Base-by-base conservation (phyloP, 2,888 invertebrate species). In the Euclidia mi region DNA sequence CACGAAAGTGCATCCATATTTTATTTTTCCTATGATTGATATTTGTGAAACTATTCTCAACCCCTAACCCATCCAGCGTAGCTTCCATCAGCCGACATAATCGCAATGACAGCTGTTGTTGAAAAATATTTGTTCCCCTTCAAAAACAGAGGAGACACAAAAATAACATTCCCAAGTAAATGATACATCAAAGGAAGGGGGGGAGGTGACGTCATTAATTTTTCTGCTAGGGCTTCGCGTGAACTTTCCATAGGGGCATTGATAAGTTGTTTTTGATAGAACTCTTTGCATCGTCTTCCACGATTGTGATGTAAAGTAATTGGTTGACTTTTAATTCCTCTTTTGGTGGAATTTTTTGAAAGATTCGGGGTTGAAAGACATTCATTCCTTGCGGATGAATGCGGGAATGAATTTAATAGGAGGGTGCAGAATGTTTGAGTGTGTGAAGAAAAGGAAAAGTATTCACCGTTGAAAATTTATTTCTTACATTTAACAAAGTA, bases 111-210 rank as follows among this genome's bases (percentile, higher is more conserved):
- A 87, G 86, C 85, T 82, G 83, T 76, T 71, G 79, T 84, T 85
- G 81, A 85, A 90, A 88, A 90, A 89, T 88, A 88, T 88, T 89
- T 81, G 82, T 81, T 62, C 80, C 80, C 82, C 84, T 88, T 89
- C 88, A 87, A 90, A 89, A 88, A 85, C 89, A 86, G 80, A 78
- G 75, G 83, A 82, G 82, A 85, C 84, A 88, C 84, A 85, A 89
- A 90, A 90, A 89, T 88, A 88, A 87, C 86, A 85, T 88, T 81
- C 58, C 70, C 76, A 72, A 87, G 91, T 90, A 91, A 91, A 90
- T 90, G 89, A 91, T 90, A 91, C 90, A 91, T 91, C 90, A 92
- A 91, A 92, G 91, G 91, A n/a, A n/a, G 55, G 65, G 37, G 65
- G 61, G 59, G 71, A 71, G 75, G 72, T 72, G 67, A 70, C 57